Base-by-base conservation (phyloP, 2,113 vertebrate genomes). In the Elaphurus davidianus region DNA sequence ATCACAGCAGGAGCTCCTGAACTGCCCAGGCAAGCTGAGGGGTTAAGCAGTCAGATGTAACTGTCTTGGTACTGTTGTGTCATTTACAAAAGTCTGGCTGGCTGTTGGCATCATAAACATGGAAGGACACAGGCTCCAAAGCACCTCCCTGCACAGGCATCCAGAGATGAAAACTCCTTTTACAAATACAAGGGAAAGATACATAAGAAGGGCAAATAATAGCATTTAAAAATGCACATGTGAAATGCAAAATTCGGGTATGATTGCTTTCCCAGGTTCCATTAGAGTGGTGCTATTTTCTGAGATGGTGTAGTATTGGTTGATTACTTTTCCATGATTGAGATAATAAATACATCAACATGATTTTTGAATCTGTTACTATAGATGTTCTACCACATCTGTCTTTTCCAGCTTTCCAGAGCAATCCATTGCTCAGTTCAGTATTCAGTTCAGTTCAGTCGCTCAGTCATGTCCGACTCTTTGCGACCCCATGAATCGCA, bases 1-100 rank as follows among this genome's bases (percentile, higher is more conserved):
- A 98, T 98, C 98, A 98, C 99, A 98, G 98, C 98, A 98, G 97
- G 98, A 95, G 93, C 89, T 98, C 98, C 98, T 98, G 98, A 96
- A 98, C 98, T 98, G 97, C 98, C 98, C 97, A 87, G 81, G 95
- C 96, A 95, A 98, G 98, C 98, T 97, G 97, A 98, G 97, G 98
- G 97, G 97, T 98, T 98, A 98, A 98, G 97, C 97, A 97, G 97
- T 98, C 93, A 97, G 98, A 91, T 97, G 94, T 89, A 86, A 76
- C 94, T 98, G 98, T 97, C 98, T 98, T 98, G 98, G 94, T 97
- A 57, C 95, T 97, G 98, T 97, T 97, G 97, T 98, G 93, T 96
- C 98, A 97, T 98, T 98, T 98, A 97, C 97, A 98, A 62, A 98
- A 97, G 97, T 97, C 98, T 98, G 97, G 90, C 97, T 98, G 97